These are phyloP conservation scores for Heliconius aoede DNA, from an alignment of 2,888 invertebrate genomes.

Conservation along the genomic window DNA sequence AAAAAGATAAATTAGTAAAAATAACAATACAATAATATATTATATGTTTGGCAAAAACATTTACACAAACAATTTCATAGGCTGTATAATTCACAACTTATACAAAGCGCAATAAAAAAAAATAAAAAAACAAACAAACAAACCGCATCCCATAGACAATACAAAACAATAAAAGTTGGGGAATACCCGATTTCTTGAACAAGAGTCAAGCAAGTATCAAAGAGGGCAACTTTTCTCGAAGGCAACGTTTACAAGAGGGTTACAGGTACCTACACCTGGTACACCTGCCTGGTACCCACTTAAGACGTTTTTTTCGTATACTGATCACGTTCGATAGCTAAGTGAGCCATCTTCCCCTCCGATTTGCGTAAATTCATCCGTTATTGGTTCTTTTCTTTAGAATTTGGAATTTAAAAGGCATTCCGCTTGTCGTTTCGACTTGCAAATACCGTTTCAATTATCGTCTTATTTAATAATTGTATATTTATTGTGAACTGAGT, in stretches of 20 bases:
- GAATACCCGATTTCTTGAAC: slow-evolving; percentile 41
- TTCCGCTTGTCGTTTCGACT: slow-evolving; percentile 27
- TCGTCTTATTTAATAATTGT: slow-evolving; percentile 11
- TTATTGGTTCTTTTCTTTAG: slow-evolving; percentile 69
- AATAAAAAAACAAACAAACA: slow-evolving; percentile 13
- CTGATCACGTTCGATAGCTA: slow-evolving; percentile 81
- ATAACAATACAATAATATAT: background rate
- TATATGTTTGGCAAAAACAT: background rate
- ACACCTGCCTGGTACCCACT: slow-evolving; percentile 42
- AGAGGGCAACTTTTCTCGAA: slow-evolving; percentile 59
- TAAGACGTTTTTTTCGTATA: slow-evolving; percentile 74
- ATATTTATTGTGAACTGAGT: background rate
- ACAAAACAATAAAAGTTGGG: slow-evolving; percentile 40
- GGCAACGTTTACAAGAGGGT: slow-evolving; percentile 75
- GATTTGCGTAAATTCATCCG: slow-evolving; percentile 70
- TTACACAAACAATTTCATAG: slow-evolving; percentile 12
- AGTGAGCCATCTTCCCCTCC: slow-evolving; percentile 78
- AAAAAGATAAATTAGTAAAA: too few relatives aligned
- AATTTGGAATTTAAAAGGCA: slow-evolving; percentile 43
- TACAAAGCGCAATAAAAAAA: slow-evolving; percentile 28
- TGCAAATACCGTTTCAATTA: slow-evolving; percentile 23
- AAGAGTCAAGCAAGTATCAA: slow-evolving; percentile 51
- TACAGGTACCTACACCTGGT: slow-evolving; percentile 50
- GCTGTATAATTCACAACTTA: slow-evolving; percentile 28
- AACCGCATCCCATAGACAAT: slow-evolving; percentile 33